Evolutionary conservation across 2,797 vertebrate genomes (phyloP), one percentile per base, ranked within the genome.

Genomic region (Chrysocyon brachyurus): DNA sequence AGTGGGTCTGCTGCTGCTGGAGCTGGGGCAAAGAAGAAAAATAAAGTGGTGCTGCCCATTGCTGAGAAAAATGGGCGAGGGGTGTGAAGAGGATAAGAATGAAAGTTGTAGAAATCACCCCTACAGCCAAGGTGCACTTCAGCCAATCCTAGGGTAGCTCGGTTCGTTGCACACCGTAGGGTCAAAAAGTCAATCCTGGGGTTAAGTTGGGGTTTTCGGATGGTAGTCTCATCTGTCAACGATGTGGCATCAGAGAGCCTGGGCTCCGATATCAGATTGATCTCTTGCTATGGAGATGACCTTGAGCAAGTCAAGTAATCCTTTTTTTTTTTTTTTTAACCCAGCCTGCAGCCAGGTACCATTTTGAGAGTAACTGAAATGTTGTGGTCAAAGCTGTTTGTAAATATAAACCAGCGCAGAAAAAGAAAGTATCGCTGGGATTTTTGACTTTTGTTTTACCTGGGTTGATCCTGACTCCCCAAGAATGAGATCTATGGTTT

Each of bases 281-380:
- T 31, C 14, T 90, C 61, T 49, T 52, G 70, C 40, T 31, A 70
- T 4, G 31, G 59, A 93, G 63, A 83, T 82, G 70, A 77, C 22
- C 68, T 63, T 72, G 46, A 91, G 33, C 21, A 79, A 91, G 46
- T 90, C 33, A 63, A 54, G 61, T 83, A 52, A 56, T 68, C 33
- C n/a, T 82, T 70, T 83, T 66, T 57, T 82, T 24, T 46, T 73
- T 46, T 40, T 46, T 75, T 52, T 28, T 17, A 77, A 78, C 63
- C 46, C 9, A 66, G 40, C 4, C 40, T 57, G 54, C 12, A 40
- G 57, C 28, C 54, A 72, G n/a, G 36, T 83, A 73, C 82, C 54
- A 63, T 86, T 92, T 83, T 36, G 68, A 64, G 14, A 85, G 77
- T 75, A 57, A 94, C 63, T 75, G 21, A 90, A 87, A 87, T 33